Conservation (phyloP, 2,888 invertebrate genomes). For the Heliconius erato region DNA sequence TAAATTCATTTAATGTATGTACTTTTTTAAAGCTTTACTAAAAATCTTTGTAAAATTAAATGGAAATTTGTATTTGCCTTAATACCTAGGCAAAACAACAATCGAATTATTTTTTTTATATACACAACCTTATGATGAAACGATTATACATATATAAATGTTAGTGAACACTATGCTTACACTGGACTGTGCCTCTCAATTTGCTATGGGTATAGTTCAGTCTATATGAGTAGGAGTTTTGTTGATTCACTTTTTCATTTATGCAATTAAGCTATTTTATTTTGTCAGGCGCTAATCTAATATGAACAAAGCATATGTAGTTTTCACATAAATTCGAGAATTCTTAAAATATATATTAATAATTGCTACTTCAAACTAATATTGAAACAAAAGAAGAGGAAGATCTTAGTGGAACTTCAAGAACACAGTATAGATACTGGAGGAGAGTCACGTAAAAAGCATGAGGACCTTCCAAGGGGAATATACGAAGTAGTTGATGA, state of each 20-base stretch:
- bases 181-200: too few relatives aligned
- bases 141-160: too few relatives aligned
- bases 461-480: background rate
- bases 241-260: background rate
- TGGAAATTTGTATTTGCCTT: too few relatives aligned
- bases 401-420: fast-evolving
- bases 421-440: background rate
- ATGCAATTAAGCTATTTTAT: background rate
- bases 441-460: too few relatives aligned
- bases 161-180: background rate
- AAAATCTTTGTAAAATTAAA: too few relatives aligned
- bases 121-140: too few relatives aligned
- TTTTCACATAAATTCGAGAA: background rate
- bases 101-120: too few relatives aligned
- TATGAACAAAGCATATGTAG: background rate
- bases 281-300: background rate
- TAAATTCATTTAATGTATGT: too few relatives aligned
- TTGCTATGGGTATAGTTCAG: too few relatives aligned
- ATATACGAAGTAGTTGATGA: background rate
- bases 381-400: background rate
- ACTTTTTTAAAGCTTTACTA: too few relatives aligned
- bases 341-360: background rate
- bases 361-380: background rate
- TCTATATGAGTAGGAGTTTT: background rate
- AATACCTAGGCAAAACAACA: too few relatives aligned